Conservation (phyloP, 2,888 invertebrate genomes). For the Nymphalis polychloros region DNA sequence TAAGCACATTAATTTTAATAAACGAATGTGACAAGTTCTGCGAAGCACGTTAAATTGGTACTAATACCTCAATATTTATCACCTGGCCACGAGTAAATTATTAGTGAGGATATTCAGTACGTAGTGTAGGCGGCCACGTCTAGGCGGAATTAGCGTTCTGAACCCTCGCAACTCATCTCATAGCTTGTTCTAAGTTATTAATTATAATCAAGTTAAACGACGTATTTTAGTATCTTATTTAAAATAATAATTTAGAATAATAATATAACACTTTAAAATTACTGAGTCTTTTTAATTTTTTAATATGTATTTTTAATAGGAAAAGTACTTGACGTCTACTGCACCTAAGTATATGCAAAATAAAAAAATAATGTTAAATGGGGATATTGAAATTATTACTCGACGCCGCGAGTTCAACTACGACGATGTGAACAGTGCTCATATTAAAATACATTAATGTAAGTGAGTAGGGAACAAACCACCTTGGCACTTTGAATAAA, state of each 20-base stretch:
- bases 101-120: conserved; percentile 40
- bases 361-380: too few relatives aligned
- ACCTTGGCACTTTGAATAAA: background rate
- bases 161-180: background rate
- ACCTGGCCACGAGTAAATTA: conserved; percentile 40
- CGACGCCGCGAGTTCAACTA: too few relatives aligned
- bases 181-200: background rate
- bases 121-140: conserved; percentile 27
- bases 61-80: conserved; percentile 47
- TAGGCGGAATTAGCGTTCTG: conserved; percentile 6
- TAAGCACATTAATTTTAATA: conserved; percentile 25
- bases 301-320: too few relatives aligned
- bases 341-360: too few relatives aligned
- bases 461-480: background rate
- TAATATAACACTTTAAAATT: too few relatives aligned
- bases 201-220: too few relatives aligned
- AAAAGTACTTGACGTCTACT: too few relatives aligned
- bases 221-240: too few relatives aligned
- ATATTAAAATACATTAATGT: background rate
- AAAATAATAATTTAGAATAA: too few relatives aligned
- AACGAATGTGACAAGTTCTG: conserved; percentile 12
- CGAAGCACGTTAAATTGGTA: conserved; percentile 19
- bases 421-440: too few relatives aligned
- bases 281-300: too few relatives aligned
- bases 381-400: too few relatives aligned